Base-by-base conservation (phyloP, 2,113 vertebrate genomes). In the Cygnus atratus region DNA sequence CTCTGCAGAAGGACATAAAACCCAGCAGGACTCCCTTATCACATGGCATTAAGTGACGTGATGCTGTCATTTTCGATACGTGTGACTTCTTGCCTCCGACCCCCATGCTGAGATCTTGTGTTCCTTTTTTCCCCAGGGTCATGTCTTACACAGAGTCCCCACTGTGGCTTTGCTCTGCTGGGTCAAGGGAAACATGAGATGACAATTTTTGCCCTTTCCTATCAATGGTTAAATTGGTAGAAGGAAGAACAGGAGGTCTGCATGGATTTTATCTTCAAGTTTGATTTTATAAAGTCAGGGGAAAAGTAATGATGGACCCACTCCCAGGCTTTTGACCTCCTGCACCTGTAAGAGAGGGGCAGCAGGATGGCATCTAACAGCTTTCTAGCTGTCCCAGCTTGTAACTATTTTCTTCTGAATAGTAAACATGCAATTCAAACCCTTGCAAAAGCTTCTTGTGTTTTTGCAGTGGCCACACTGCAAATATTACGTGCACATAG, bases 111-210 rank as follows among this genome's bases (percentile, higher is more conserved):
- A 94, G 97, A 91, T 97, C 95, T 97, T 92, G 31, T 98, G 97
- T 97, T 97, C 89, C 86, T 61, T 93, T 98, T 96, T 96, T 88
- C 86, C 91, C 74, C 37, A 92, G 95, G 98, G 98, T 97, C 97
- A 96, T 96, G 98, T 98, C 58, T 3, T 95, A 98, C 98, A 98
- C 93, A 96, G 97, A 78, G 46, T 94, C 91, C 98, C 98, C 97
- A 98, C 98, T 98, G 98, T 96, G 98, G 96, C 93, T 97, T 94
- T 97, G 97, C 96, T 95, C 73, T 35, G 37, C 90, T 88, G 97
- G 98, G 98, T 99, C 98, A 98, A 85, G 70, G 84, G 87, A 96
- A 96, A 86, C 95, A 98, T 21, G 44, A 93, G 92, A 68, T 91
- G 95, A 94, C 68, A 88, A 76, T 94, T 94, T 96, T 92, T 90